A percentile compares a stretch with the other conserved stretches of the same genome.
Evolutionary conservation across 2,888 invertebrate species (phyloP).

Genomic region (Apomyelois bistriatella): DNA sequence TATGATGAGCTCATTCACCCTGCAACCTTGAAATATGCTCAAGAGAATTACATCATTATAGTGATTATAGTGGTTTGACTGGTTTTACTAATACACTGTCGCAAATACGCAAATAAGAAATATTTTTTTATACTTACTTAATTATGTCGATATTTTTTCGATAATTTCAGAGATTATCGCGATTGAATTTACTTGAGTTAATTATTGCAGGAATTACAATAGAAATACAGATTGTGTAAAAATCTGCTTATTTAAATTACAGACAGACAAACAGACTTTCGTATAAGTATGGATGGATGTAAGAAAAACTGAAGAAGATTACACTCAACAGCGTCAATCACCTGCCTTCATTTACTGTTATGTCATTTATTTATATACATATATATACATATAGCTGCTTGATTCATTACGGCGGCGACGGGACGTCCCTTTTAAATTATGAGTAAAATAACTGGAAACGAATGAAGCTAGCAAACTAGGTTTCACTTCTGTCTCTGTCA

Average conservation of each 20-base stretch:
- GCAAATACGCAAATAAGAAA: no score
- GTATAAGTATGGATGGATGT: no score
- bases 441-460: not conserved
- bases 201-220: no score
- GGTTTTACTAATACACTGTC: not conserved
- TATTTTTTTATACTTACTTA: no score
- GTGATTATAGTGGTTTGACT: constrained; percentile 2
- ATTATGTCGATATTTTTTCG: no score
- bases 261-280: no score
- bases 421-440: not conserved
- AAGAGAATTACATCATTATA: constrained; percentile 4
- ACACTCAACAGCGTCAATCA: no score
- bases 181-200: no score
- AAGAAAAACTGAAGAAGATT: no score
- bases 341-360: not conserved
- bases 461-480: constrained; percentile 3
- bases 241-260: no score
- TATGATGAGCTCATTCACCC: constrained; percentile 9
- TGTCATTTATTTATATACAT: not conserved
- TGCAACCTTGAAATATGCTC: constrained; percentile 6
- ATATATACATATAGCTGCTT: not conserved
- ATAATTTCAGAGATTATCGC: no score
- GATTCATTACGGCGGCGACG: not conserved
- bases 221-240: no score
- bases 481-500: constrained; percentile 6